Conservation (phyloP, 2,797 vertebrate genomes). For the Sebastes nivosus region DNA sequence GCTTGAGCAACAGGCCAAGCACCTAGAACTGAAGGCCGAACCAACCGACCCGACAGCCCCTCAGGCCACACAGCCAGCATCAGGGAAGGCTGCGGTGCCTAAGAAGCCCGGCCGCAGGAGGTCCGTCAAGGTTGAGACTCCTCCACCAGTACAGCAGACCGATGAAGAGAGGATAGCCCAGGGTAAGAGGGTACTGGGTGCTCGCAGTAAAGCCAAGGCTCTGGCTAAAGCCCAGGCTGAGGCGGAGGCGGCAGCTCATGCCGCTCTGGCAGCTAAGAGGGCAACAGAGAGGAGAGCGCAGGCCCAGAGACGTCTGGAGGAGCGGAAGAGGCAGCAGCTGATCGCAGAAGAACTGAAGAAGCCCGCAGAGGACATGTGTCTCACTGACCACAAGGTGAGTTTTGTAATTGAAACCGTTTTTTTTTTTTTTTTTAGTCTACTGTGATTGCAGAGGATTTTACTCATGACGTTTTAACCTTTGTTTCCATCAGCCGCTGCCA, state of each 20-base stretch:
- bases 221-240: conserved; percentile 87
- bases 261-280: conserved; percentile 85
- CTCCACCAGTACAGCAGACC: conserved; percentile 70
- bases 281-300: conserved; percentile 84
- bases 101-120: conserved; percentile 80
- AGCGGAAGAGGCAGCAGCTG: conserved; percentile 90
- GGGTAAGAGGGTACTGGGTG: conserved; percentile 79
- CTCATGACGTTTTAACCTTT: neutral
- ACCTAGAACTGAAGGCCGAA: conserved; percentile 45
- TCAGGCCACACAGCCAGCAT: conserved; percentile 31
- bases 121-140: conserved; percentile 55
- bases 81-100: conserved; percentile 47
- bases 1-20: conserved; percentile 72
- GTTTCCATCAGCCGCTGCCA: conserved; percentile 85
- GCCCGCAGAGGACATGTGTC: conserved; percentile 95
- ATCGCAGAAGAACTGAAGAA: conserved; percentile 96
- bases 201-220: conserved; percentile 85
- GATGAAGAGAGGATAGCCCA: conserved; percentile 80
- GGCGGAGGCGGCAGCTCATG: conserved; percentile 86
- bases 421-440: too few species aligned
- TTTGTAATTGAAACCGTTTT: neutral
- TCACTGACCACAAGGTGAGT: conserved; percentile 91
- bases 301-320: conserved; percentile 89
- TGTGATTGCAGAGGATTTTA: neutral
- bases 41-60: conserved; percentile 36